phyloP scores from a whole-genome alignment of 1,140 invertebrate species.

The Drosophila bipectinata region DNA sequence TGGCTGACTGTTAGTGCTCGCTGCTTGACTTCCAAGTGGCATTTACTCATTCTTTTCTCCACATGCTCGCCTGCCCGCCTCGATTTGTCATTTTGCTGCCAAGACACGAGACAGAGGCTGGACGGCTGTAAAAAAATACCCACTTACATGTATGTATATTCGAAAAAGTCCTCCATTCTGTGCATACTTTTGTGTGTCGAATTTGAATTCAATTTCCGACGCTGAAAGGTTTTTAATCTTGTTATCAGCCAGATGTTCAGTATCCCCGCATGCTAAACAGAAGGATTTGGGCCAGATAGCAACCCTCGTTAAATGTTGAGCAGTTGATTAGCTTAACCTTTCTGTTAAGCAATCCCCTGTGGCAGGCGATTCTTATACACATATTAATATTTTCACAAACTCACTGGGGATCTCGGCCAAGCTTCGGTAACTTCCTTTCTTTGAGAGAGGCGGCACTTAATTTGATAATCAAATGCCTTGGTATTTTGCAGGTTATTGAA shows the following conservation, averaged over 20 bases:
- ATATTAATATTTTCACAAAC: conserved; percentile 53
- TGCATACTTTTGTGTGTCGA: conserved; percentile 80
- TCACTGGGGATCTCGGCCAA: conserved; percentile 4
- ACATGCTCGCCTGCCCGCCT: conserved; percentile 57
- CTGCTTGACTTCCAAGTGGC: conserved; percentile 80
- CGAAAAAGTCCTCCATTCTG: conserved; percentile 57
- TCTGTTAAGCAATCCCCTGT: conserved; percentile 32
- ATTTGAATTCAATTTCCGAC: conserved; percentile 82
- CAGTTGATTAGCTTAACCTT: conserved; percentile 77
- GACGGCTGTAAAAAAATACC: not conserved
- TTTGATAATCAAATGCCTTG: conserved; percentile 17
- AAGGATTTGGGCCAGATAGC: conserved; percentile 20
- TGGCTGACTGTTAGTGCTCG: conserved; percentile 63
- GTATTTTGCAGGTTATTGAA: too few relatives aligned
- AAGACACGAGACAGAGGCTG: conserved; percentile 44
- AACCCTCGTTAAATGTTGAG: conserved; percentile 68
- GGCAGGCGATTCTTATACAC: conserved; percentile 41
- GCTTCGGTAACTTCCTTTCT: not conserved
- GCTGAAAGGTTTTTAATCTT: conserved; percentile 82
- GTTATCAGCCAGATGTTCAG: conserved; percentile 62
- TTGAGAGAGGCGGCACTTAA: conserved; percentile 13
- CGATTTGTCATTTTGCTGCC: conserved; percentile 80
- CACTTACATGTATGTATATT: conserved; percentile 15
- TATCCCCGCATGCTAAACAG: conserved; percentile 33
- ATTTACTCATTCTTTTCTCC: conserved; percentile 71